Evolutionary conservation across 2,888 invertebrate genomes (phyloP), one percentile per base, ranked within the genome.

Genomic region (Mechanitis messenoides): DNA sequence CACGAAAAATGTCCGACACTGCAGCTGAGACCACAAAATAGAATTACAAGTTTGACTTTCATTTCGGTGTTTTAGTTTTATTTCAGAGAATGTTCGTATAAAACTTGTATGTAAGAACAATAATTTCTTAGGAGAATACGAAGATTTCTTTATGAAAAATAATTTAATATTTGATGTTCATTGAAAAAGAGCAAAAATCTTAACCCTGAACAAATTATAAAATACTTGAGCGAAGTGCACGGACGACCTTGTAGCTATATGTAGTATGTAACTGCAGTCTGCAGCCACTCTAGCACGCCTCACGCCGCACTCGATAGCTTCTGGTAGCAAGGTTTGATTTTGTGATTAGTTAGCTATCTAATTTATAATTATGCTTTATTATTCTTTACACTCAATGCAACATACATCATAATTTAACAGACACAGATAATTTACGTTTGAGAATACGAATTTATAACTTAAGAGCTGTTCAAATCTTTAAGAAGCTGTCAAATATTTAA

Each of bases 221-320:
- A 42, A 9, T 42, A 9, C 42, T 42, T 42, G 9, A 42, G 42
- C 42, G 42, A 9, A 42, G 42, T 42, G 42, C 42, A 2, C 7
- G 42, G 11, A 3, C 42, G 42, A 42, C 42, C 42, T 42, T 42
- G 9, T 9, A 9, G 7, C 3, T 42, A 42, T 5, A 42, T 42
- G 42, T 42, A 42, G 42, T 11, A 42, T 42, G 42, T 42, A 42
- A 71, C 66, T 75, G 78, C 78, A 75, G 74, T 64, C 76, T 75
- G 78, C 78, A 75, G 74, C 64, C 76, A 72, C 80, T 81, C 69
- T 69, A 76, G 74, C 83, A 78, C 83, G 80, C 72, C 62, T 63
- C 68, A 65, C 67, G 69, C 70, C 66, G 69, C 71, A 66, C 70
- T 68, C 71, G 69, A 70, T 72, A 68, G 67, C 67, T 69, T 66